Percentiles rank a stretch among this genome's conserved stretches.
Evolutionary conservation across 2,113 vertebrate genomes (phyloP).

Genomic region (Cettia cetti): DNA sequence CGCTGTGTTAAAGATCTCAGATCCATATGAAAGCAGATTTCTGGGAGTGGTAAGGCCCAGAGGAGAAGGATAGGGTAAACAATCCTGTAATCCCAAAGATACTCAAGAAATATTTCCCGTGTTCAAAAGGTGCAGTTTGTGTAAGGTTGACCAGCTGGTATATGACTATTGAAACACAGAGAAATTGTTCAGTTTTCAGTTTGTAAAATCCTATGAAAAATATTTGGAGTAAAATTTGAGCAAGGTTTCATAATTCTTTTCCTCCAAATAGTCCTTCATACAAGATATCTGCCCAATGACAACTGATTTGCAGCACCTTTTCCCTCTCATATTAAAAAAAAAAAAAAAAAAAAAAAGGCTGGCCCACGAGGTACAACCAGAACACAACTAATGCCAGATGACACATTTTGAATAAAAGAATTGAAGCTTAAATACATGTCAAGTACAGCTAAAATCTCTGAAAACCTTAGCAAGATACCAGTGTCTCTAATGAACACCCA

Average conservation of each 20-base stretch:
- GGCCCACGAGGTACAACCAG: not conserved
- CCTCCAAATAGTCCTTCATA: not conserved
- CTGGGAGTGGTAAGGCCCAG: not conserved
- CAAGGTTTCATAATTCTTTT: not conserved
- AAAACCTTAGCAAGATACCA: not conserved
- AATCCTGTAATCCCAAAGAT: not conserved
- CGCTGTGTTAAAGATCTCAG: not conserved
- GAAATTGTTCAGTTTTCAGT: not conserved
- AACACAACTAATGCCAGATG: not conserved
- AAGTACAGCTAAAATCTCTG: not conserved
- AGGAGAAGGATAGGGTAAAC: not conserved
- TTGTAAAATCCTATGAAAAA: not conserved
- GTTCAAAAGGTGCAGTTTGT: not conserved
- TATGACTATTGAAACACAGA: not conserved
- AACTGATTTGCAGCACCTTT: not conserved
- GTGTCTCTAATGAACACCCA: not conserved
- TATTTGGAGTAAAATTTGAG: not conserved
- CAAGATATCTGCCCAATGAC: not conserved
- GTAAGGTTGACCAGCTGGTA: not conserved
- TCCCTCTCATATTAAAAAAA: not conserved
- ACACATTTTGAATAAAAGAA: not conserved
- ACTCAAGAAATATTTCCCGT: not conserved
- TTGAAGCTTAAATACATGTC: not conserved
- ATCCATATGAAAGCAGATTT: not conserved
- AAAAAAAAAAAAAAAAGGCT: not conserved